A percentile compares a stretch with the other conserved stretches of the same genome.
Conservation (phyloP, 2,113 vertebrate species). For the Albula goreensis region DNA sequence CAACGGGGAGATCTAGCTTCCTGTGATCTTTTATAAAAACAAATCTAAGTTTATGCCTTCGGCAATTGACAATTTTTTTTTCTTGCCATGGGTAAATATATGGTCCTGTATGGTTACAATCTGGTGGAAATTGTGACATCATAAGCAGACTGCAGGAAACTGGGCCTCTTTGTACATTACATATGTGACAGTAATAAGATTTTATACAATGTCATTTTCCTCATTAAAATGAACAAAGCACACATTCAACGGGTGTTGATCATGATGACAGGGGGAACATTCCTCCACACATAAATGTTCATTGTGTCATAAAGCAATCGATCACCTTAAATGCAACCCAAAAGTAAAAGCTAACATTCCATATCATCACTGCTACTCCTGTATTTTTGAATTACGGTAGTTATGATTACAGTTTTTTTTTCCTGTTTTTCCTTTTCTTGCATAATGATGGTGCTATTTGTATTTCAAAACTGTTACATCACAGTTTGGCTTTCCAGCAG, state of each 20-base stretch:
- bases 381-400: neutral
- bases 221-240: neutral
- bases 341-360: neutral
- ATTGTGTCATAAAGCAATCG: neutral
- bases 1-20: neutral
- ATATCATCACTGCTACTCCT: neutral
- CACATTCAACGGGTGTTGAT: neutral
- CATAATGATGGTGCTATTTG: neutral
- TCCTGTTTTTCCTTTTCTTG: neutral
- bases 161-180: neutral
- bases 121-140: neutral
- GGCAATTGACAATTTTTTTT: neutral
- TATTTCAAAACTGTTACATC: neutral
- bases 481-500: neutral
- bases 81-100: neutral
- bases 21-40: neutral
- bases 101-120: neutral
- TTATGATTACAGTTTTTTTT: neutral
- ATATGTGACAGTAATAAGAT: neutral
- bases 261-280: neutral
- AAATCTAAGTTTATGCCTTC: neutral
- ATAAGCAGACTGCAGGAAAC: neutral
- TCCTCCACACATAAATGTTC: neutral
- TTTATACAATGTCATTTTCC: neutral
- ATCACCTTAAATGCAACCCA: neutral